Evolutionary conservation across 2,888 invertebrate genomes (phyloP).

Genomic region (Archips crataeganus): DNA sequence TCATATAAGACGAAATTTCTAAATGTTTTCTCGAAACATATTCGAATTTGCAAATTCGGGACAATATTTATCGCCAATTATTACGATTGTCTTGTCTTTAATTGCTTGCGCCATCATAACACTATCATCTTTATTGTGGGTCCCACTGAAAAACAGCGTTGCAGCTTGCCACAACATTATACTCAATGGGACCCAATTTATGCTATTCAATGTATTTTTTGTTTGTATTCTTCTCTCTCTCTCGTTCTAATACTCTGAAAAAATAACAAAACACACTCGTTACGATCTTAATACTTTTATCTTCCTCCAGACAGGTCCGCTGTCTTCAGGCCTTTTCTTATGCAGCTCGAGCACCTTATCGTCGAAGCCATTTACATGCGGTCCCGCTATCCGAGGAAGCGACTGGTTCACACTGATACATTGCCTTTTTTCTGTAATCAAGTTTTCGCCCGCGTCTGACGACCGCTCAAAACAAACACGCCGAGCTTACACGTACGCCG

Average conservation of each 20-base stretch:
- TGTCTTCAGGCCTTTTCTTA: constrained; percentile 20
- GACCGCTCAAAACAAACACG: constrained; percentile 76
- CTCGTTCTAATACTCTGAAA: not conserved
- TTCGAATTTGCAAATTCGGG: not conserved
- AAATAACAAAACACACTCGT: not conserved
- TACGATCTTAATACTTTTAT: constrained; percentile 13
- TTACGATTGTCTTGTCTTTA: not conserved
- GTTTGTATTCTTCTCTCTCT: too few species aligned
- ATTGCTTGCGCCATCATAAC: not conserved
- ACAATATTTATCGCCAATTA: not conserved
- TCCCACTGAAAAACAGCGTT: too few species aligned
- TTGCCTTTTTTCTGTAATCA: constrained; percentile 74
- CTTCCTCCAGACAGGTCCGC: constrained; percentile 9
- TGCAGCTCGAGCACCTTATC: constrained; percentile 50
- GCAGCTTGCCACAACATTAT: too few species aligned
- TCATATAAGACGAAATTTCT: too few species aligned
- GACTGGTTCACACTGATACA: constrained; percentile 70
- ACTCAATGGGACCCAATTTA: too few species aligned
- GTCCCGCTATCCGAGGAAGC: constrained; percentile 77
- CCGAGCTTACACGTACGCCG: constrained; percentile 54
- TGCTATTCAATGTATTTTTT: too few species aligned
- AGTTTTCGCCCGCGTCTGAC: constrained; percentile 70
- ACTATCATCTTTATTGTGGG: too few species aligned
- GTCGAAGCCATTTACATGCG: constrained; percentile 73
- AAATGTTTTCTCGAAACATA: too few species aligned